Percentiles rank a stretch among this genome's conserved stretches.
Evolutionary conservation across 2,888 invertebrate species (phyloP).

Genomic region (Zele albiditarsus): DNA sequence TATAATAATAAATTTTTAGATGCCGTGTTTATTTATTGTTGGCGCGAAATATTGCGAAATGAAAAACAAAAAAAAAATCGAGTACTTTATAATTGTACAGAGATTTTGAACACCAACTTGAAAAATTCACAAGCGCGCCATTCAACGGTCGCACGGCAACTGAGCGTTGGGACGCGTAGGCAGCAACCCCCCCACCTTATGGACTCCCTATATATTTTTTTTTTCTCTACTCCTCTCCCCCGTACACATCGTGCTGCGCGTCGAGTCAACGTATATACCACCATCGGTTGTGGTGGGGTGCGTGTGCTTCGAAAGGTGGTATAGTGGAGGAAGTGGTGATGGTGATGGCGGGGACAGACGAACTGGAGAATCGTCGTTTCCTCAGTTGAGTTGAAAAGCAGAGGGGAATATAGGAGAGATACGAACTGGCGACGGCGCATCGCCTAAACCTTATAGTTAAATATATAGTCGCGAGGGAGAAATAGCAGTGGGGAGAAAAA

Average conservation of each 20-base stretch:
- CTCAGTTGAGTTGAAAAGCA: constrained; percentile 28
- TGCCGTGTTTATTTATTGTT: not conserved
- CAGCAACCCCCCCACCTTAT: constrained; percentile 61
- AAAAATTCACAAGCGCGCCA: constrained; percentile 58
- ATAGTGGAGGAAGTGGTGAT: constrained; percentile 34
- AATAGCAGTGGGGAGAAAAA: constrained; percentile 32
- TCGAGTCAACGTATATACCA: constrained; percentile 30
- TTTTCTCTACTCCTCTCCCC: constrained; percentile 41
- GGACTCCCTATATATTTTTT: constrained; percentile 25
- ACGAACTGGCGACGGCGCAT: constrained; percentile 32
- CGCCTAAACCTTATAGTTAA: constrained; percentile 18
- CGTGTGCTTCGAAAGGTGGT: not conserved
- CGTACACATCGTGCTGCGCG: constrained; percentile 8
- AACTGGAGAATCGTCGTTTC: constrained; percentile 43
- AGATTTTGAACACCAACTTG: constrained; percentile 35
- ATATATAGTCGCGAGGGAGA: constrained; percentile 14
- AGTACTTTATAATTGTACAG: constrained; percentile 22
- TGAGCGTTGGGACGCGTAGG: constrained; percentile 69
- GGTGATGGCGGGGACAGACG: constrained; percentile 16
- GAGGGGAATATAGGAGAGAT: constrained; percentile 33
- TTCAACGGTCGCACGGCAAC: constrained; percentile 72
- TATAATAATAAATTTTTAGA: not conserved
- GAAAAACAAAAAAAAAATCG: not conserved
- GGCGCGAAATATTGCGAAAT: constrained; percentile 13
- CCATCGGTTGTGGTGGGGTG: constrained; percentile 38